These are phyloP conservation scores for Mobula hypostoma DNA, from an alignment of 2,113 vertebrate genomes.

Conservation along the genomic window DNA sequence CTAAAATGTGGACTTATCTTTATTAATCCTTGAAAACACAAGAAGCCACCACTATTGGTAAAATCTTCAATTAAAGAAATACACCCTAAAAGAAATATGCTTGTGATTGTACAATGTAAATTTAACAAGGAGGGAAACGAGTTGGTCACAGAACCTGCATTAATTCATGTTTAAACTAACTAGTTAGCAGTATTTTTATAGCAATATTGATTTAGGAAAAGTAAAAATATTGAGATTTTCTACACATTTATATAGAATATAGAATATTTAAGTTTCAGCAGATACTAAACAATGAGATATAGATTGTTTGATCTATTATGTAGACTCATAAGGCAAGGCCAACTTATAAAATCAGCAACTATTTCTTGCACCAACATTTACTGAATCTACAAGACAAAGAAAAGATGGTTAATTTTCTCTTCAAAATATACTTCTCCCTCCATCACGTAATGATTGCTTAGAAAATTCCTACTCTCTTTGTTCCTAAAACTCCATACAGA, in stretches of 20 bases:
- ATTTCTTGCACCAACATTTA: not conserved
- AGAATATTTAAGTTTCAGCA: not conserved
- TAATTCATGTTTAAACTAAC: not conserved
- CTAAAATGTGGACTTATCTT: not conserved
- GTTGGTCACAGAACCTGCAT: not conserved
- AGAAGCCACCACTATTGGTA: not conserved
- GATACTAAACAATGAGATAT: not conserved
- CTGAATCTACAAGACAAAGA: not conserved
- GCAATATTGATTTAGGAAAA: conserved; percentile 9
- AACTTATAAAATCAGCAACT: not conserved
- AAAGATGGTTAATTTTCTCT: not conserved
- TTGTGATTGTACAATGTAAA: not conserved
- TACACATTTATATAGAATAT: not conserved
- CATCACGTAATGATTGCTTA: not conserved
- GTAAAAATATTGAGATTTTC: not conserved
- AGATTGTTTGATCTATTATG: not conserved
- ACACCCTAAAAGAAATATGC: not conserved
- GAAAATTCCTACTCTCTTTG: not conserved
- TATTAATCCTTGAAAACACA: not conserved
- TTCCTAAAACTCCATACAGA: not conserved
- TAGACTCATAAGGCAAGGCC: not conserved
- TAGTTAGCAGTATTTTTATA: not conserved
- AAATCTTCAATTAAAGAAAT: not conserved
- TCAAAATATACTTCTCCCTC: too few relatives aligned
- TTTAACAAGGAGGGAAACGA: not conserved